These are phyloP conservation scores for Drepanosiphum platanoidis DNA, from an alignment of 2,888 invertebrate species.

Conservation along the genomic window DNA sequence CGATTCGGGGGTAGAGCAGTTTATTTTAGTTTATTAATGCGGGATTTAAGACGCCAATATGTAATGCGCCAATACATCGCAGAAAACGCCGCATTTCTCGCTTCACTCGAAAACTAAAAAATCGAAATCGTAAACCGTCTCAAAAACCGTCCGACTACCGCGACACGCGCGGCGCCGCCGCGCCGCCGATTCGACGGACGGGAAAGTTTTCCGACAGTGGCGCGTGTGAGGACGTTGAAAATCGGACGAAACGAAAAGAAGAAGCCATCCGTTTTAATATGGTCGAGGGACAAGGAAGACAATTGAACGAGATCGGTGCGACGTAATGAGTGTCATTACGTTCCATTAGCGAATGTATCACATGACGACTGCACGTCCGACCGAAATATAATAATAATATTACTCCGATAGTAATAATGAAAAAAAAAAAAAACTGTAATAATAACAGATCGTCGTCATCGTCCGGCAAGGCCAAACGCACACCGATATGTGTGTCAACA, in stretches of 20 bases:
- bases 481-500: slow-evolving; percentile 50
- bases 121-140: no score
- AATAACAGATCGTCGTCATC: slow-evolving; percentile 22
- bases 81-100: no score
- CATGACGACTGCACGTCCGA: slow-evolving; percentile 62
- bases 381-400: slow-evolving; percentile 55
- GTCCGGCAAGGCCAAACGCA: slow-evolving; percentile 49
- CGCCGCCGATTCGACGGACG: no score
- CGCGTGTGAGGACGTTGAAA: no score
- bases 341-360: slow-evolving; percentile 59
- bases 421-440: slow-evolving; percentile 12
- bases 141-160: no score
- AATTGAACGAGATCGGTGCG: slow-evolving; percentile 34
- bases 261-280: neutral
- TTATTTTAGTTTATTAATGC: no score
- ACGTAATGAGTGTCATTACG: slow-evolving; percentile 52
- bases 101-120: no score
- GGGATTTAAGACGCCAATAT: no score
- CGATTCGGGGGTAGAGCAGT: no score
- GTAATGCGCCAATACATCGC: no score
- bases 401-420: neutral
- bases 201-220: neutral
- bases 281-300: slow-evolving; percentile 4
- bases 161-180: no score
- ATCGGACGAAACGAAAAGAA: neutral